Evolutionary conservation across 2,113 vertebrate genomes (phyloP).

Genomic region (Platycercus adscitus): DNA sequence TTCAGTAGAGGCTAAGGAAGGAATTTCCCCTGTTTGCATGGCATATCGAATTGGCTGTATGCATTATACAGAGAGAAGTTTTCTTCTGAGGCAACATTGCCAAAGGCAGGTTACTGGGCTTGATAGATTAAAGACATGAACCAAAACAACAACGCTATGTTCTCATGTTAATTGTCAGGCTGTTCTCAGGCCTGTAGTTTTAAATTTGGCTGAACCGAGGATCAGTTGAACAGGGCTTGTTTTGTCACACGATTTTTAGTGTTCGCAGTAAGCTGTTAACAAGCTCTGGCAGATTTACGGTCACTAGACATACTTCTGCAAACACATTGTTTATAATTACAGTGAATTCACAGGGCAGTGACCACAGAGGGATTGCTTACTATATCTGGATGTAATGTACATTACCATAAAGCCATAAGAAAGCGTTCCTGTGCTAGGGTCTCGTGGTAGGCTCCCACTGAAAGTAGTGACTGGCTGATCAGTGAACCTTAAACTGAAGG

Average conservation of each 20-base stretch:
- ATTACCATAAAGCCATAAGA: background rate
- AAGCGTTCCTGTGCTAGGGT: background rate
- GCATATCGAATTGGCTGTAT: background rate
- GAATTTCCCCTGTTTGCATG: background rate
- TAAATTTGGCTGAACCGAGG: constrained; percentile 46
- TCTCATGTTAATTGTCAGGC: constrained; percentile 66
- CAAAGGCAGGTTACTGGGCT: constrained; percentile 65
- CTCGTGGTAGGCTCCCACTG: background rate
- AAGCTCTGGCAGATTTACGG: constrained; percentile 65
- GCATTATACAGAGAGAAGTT: constrained; percentile 31
- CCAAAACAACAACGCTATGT: constrained; percentile 49
- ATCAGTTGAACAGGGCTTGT: constrained; percentile 47
- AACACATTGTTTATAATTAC: constrained; percentile 60
- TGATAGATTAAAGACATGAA: constrained; percentile 70
- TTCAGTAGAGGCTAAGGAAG: constrained; percentile 11
- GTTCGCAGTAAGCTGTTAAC: constrained; percentile 62
- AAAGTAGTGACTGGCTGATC: background rate
- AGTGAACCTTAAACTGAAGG: background rate
- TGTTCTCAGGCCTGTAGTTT: constrained; percentile 66
- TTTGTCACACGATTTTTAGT: constrained; percentile 61
- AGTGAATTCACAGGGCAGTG: constrained; percentile 48
- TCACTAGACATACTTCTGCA: constrained; percentile 64
- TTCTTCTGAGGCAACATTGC: constrained; percentile 59
- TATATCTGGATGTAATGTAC: background rate
- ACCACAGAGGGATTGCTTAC: constrained; percentile 26